Evolutionary conservation across 2,888 invertebrate species (phyloP), one percentile per base, ranked within the genome.

Genomic region (Halictus quadricinctus): DNA sequence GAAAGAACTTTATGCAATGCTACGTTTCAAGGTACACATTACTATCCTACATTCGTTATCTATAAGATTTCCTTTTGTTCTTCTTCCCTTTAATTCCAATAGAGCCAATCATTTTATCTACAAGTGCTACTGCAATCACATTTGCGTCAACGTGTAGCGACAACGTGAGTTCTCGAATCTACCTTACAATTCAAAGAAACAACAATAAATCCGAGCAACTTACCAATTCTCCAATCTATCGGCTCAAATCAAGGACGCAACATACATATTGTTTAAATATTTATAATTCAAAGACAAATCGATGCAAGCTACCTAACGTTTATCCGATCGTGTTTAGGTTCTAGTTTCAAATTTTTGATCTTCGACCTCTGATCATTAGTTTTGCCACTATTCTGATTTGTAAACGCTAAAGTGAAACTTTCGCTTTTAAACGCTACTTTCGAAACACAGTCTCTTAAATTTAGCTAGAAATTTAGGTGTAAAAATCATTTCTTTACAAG

Each of bases 11-110:
- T 66, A 66, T 66, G 66, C 36, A 66, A 66, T 36, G 8, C 18
- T 36, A 29, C 10, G 66, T 18, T 21, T 36, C 29, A 36, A 21
- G 18, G 10, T 36, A 10, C 36, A 18, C 21, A 13, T 8, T 21
- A 10, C 18, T 66, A 66, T 66, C 66, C 66, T 66, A 66, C 66
- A 66, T 66, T 66, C 36, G 36, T 36, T 66, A 66, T 66, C 66
- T 7, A 2, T 1, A 10, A 36, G 18, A 36, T 66, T 66, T 36
- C 8, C 36, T 66, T 66, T 66, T 66, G 36, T 66, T 66, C 66
- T 21, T 7, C 15, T 21, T 60, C 60, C 10, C 36, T 66, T 66
- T 66, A 36, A 66, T 36, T 66, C 36, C 36, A 36, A 36, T 36
- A 36, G 36, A 36, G 15, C 8, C 66, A 15, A 66, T 29, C 36